phyloP scores from a whole-genome alignment of 2,113 vertebrate genomes.

The Xyrauchen texanus region DNA sequence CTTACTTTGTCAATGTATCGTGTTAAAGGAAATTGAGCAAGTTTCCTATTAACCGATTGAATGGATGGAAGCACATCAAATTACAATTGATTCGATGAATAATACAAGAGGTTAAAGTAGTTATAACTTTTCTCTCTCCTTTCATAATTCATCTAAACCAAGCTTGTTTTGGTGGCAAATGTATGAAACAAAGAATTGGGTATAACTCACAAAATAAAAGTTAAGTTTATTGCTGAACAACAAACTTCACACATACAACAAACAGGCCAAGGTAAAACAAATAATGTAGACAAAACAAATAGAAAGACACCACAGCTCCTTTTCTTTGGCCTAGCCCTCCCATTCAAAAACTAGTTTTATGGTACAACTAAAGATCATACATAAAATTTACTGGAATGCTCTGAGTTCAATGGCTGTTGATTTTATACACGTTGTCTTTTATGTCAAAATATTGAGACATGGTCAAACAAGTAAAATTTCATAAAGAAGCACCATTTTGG shows the following conservation, averaged over 20 bases:
- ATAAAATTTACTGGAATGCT: conserved; percentile 98
- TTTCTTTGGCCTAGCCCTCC: conserved; percentile 77
- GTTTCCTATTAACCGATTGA: neutral
- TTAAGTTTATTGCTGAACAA: conserved; percentile 85
- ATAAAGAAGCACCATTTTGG: conserved; percentile 82
- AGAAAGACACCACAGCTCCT: conserved; percentile 67
- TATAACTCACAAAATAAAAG: conserved; percentile 84
- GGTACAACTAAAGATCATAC: conserved; percentile 81
- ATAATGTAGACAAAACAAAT: conserved; percentile 67
- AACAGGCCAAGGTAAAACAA: conserved; percentile 78
- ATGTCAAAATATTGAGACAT: conserved; percentile 84
- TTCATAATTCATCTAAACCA: neutral
- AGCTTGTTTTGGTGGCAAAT: neutral
- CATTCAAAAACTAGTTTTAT: conserved; percentile 71
- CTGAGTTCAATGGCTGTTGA: conserved; percentile 79
- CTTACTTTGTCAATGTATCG: neutral
- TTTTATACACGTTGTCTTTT: conserved; percentile 79
- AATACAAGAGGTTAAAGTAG: neutral
- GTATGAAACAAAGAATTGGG: conserved; percentile 35
- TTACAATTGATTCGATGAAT: neutral
- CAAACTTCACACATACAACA: conserved; percentile 81
- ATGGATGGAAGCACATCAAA: neutral
- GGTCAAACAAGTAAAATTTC: conserved; percentile 90
- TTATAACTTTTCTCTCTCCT: neutral
- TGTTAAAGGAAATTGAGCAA: neutral